These are phyloP conservation scores for Atractosteus spatula DNA, from an alignment of 2,113 vertebrate genomes.

Conservation along the genomic window DNA sequence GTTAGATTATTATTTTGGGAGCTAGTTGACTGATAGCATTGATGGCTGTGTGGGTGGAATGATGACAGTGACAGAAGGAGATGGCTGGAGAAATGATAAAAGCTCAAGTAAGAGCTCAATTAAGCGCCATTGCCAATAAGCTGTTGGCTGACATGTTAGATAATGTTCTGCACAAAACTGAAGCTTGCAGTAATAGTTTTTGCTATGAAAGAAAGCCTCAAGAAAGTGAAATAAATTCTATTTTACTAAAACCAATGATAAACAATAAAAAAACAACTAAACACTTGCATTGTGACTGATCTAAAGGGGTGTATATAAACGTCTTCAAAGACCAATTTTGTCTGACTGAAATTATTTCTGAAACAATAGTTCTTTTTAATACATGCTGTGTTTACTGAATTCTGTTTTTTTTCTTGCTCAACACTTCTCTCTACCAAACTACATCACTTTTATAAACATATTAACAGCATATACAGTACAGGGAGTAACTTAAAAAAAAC, in stretches of 20 bases:
- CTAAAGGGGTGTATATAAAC: too few species aligned
- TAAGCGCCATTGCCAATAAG: constrained; percentile 23
- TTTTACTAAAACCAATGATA: constrained; percentile 14
- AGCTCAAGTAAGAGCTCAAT: constrained; percentile 22
- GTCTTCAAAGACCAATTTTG: too few species aligned
- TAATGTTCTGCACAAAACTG: constrained; percentile 20
- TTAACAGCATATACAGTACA: too few species aligned
- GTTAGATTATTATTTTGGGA: constrained; percentile 32
- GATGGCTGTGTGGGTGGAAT: constrained; percentile 15
- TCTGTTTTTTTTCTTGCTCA: too few species aligned
- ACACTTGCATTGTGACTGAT: background rate
- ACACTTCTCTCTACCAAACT: too few species aligned
- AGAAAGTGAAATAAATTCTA: constrained; percentile 16
- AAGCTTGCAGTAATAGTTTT: constrained; percentile 28
- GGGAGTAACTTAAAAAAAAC: too few species aligned
- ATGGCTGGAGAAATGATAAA: constrained; percentile 10
- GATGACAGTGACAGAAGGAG: constrained; percentile 17
- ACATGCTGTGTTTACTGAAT: too few species aligned
- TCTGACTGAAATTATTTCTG: too few species aligned
- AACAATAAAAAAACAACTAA: background rate
- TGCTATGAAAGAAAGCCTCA: constrained; percentile 17
- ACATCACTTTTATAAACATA: too few species aligned
- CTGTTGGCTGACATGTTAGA: constrained; percentile 24
- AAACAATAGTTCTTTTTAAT: too few species aligned
- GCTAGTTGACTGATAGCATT: constrained; percentile 29